These are phyloP conservation scores for Enoplolaimus lenunculus DNA, from an alignment of 2,888 invertebrate species.

Conservation along the genomic window DNA sequence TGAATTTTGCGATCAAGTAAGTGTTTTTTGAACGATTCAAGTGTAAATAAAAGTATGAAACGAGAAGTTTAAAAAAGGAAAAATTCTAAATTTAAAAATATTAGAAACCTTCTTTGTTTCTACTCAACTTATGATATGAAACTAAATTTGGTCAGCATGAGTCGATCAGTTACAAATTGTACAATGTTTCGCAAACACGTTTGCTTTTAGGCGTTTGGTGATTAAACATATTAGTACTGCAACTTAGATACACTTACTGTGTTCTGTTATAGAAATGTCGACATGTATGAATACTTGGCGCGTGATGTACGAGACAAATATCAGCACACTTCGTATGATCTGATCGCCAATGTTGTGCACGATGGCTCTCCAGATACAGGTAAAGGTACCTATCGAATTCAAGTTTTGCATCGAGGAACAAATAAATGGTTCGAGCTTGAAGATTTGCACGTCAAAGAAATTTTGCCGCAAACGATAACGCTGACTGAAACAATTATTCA, in stretches of 20 bases:
- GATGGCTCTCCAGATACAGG: slow-evolving; percentile 71
- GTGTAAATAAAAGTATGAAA: no score
- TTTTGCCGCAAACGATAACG: slow-evolving; percentile 97
- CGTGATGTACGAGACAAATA: slow-evolving; percentile 56
- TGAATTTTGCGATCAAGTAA: slow-evolving; percentile 97
- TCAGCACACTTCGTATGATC: slow-evolving; percentile 72
- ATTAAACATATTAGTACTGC: no score
- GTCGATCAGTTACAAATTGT: no score
- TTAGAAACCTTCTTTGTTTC: no score
- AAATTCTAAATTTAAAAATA: no score
- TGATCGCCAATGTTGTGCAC: slow-evolving; percentile 96
- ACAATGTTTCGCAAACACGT: no score
- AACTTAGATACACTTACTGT: no score
- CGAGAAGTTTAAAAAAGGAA: no score
- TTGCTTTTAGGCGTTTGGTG: no score
- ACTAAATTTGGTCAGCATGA: no score
- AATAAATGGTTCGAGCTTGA: slow-evolving; percentile 78
- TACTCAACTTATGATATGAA: no score
- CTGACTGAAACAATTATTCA: slow-evolving; percentile 97
- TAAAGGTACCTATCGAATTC: slow-evolving; percentile 84
- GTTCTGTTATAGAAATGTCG: slow-evolving; percentile 75
- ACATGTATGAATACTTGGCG: slow-evolving; percentile 83
- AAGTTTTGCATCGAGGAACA: slow-evolving; percentile 63
- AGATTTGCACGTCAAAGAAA: slow-evolving; percentile 93
- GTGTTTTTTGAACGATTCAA: slow-evolving; percentile 41